Evolutionary conservation across 2,113 vertebrate genomes (phyloP), one percentile per base, ranked within the genome.

Genomic region (Erythrocercus mccallii): DNA sequence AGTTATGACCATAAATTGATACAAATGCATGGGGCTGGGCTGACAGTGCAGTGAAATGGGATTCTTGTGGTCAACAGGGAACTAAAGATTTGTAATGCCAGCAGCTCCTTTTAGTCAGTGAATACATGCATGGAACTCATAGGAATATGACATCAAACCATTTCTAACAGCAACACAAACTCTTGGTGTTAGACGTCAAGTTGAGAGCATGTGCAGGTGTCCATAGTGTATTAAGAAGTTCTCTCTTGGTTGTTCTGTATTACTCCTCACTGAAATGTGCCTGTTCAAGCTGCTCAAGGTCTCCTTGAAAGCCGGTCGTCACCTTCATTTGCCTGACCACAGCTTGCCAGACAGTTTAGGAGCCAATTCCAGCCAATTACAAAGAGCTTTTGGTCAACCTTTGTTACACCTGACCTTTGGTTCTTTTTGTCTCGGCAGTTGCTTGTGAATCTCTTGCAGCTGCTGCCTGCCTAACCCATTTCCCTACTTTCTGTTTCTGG

Each of bases 21-120:
- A 47, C 3, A 66, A 82, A 33, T 35, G 33, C 21, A 3, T 42
- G 38, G 60, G 27, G 18, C 13, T 56, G 57, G 17, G 27, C 37
- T 89, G 9, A 5, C 0, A 0, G 17, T 37, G 10, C 40, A 47
- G 25, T 28, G 56, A 25, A 20, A 10, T 7, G 22, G 24, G 33
- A 14, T 48, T 77, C 62, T 69, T 23, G 5, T 64, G 42, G 18
- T 72, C 14, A 42, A 1, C 15, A n/a, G 37, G 28, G 25, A 79
- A 3, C n/a, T 65, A 3, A 72, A 37, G 22, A 18, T 74, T 33
- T 74, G 30, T 69, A 1, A 30, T 37, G 40, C 38, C 76, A 77
- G 50, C 50, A 54, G 45, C 76, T 86, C 12, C 0, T 1, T 74
- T 60, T 82, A 40, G 25, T 61, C 54, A 69, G 16, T 72, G 86